Conservation (phyloP, 1,140 invertebrate species). For the Bradysia coprophila region DNA sequence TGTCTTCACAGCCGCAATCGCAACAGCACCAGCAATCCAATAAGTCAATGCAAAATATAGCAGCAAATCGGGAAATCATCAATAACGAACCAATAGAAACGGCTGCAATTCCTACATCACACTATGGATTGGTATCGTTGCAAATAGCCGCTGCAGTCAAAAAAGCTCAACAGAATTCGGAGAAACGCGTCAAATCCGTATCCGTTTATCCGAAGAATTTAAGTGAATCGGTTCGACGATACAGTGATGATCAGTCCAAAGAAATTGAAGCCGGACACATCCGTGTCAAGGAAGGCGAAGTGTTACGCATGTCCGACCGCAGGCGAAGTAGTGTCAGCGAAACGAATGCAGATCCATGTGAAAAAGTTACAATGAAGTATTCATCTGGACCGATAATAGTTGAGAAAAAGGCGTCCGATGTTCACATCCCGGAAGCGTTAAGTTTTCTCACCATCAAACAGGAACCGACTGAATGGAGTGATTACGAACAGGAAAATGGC, state of each 20-base stretch:
- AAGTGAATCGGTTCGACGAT: slow-evolving; percentile 3
- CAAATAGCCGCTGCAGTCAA: slow-evolving; percentile 5
- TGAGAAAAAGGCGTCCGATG: slow-evolving; percentile 1
- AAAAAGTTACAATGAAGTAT: neutral
- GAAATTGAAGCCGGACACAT: neutral
- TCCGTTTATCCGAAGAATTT: slow-evolving; percentile 9
- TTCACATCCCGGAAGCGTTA: slow-evolving; percentile 15
- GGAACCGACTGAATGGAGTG: slow-evolving; percentile 30
- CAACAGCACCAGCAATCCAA: slow-evolving; percentile 4
- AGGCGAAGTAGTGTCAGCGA: neutral
- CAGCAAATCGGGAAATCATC: no score
- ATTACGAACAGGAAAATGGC: slow-evolving; percentile 24
- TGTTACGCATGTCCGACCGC: neutral
- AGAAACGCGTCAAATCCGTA: slow-evolving; percentile 18
- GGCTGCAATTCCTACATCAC: slow-evolving; percentile 2
- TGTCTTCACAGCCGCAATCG: slow-evolving; percentile 18
- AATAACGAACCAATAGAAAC: slow-evolving; percentile 24
- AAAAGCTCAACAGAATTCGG: slow-evolving; percentile 14
- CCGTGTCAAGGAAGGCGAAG: neutral
- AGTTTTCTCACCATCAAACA: slow-evolving; percentile 30
- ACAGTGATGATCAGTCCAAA: neutral
- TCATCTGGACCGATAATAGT: neutral
- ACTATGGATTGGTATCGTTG: slow-evolving; percentile 3
- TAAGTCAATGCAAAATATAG: neutral
- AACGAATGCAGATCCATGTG: neutral